Evolutionary conservation across 2,113 vertebrate genomes (phyloP).

Genomic region (Glaucidium brasilianum): DNA sequence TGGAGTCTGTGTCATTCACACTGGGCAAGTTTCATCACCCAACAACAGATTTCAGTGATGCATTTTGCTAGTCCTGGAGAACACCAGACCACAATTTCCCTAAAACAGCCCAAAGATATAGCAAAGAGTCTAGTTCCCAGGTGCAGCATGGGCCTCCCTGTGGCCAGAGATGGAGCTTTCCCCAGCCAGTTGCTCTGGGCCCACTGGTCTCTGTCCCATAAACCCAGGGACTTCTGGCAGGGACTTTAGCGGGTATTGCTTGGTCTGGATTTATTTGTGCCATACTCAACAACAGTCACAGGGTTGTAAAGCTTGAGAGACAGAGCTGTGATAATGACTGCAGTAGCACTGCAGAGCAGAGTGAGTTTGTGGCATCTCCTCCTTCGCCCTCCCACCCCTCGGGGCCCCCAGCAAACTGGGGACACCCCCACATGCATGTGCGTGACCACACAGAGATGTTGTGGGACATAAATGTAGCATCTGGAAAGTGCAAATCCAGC

Average conservation of each 20-base stretch:
- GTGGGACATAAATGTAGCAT: neutral
- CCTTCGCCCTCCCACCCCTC: neutral
- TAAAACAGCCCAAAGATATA: neutral
- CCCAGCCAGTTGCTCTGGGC: neutral
- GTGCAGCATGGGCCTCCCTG: neutral
- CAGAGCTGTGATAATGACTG: too few relatives aligned
- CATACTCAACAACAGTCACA: neutral
- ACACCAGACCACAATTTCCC: too few relatives aligned
- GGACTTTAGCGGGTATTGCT: too few relatives aligned
- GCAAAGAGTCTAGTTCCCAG: neutral
- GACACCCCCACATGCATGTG: neutral
- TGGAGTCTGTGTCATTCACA: neutral
- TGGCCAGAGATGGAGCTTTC: neutral
- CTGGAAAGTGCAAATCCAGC: neutral
- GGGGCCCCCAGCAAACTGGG: neutral
- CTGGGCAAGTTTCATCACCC: neutral
- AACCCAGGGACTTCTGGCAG: neutral
- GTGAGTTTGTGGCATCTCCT: neutral
- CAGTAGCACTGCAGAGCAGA: neutral
- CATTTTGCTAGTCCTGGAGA: neutral
- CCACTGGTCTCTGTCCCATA: too few relatives aligned
- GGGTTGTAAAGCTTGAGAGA: neutral
- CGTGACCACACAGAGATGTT: neutral
- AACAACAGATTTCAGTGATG: neutral
- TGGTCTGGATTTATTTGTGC: neutral